Conservation (phyloP, 1,140 invertebrate species). For the Drosophila biarmipes region DNA sequence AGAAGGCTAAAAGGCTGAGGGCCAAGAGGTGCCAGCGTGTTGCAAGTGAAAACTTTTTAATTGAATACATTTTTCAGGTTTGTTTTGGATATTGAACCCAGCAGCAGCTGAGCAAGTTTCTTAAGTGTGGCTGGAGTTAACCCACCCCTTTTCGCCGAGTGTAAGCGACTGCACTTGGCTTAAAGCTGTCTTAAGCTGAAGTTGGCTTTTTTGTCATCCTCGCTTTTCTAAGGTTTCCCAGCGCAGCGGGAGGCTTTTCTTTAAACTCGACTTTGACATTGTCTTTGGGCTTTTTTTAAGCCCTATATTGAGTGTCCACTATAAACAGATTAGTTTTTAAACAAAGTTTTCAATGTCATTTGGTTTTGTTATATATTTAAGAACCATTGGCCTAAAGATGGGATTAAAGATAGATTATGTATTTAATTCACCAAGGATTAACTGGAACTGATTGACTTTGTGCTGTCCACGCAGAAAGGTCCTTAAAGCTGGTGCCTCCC, state of each 20-base stretch:
- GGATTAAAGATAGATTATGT: background rate
- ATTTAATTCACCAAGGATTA: background rate
- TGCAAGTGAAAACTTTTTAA: constrained; percentile 76
- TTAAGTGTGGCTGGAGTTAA: constrained; percentile 17
- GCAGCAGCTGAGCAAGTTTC: constrained; percentile 7
- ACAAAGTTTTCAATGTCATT: too few relatives aligned
- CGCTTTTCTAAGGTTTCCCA: constrained; percentile 46
- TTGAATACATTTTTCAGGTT: constrained; percentile 75
- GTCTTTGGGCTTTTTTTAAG: background rate
- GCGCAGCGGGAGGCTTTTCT: constrained; percentile 39
- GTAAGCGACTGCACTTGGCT: constrained; percentile 50
- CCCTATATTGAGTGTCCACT: background rate
- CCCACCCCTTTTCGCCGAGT: constrained; percentile 7
- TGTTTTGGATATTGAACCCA: constrained; percentile 64
- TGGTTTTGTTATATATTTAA: too few relatives aligned
- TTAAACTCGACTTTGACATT: constrained; percentile 17
- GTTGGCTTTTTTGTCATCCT: constrained; percentile 8
- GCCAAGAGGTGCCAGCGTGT: constrained; percentile 24
- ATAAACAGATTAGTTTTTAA: background rate
- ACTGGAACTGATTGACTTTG: constrained; percentile 7
- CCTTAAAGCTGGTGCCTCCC: background rate
- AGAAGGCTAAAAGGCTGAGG: constrained; percentile 8
- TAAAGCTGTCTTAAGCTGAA: constrained; percentile 42
- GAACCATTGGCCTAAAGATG: too few relatives aligned
- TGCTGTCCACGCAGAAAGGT: background rate